A percentile compares a stretch with the other conserved stretches of the same genome.
These are phyloP conservation scores for Hyles euphorbiae DNA, from an alignment of 1,140 invertebrate species.

Conservation along the genomic window DNA sequence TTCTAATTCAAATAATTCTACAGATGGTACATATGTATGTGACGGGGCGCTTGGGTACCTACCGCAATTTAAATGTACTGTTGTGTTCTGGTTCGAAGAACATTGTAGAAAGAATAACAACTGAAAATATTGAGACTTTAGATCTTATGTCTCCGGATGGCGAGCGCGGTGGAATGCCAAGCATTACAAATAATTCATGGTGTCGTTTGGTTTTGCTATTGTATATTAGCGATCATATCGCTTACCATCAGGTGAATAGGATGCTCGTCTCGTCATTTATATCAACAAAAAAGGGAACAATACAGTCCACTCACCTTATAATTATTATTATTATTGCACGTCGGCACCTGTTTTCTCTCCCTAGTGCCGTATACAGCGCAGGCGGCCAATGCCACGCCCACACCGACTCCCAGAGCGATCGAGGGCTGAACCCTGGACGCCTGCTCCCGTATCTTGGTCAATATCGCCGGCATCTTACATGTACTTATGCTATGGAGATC, in stretches of 20 bases:
- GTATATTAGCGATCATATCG: not conserved
- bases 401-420: slow-evolving; percentile 75
- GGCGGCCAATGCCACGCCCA: slow-evolving; percentile 60
- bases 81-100: too few species aligned
- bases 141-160: too few species aligned
- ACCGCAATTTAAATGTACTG: too few species aligned
- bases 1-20: too few species aligned
- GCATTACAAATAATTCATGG: too few species aligned
- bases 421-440: slow-evolving; percentile 72
- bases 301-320: slow-evolving; percentile 49
- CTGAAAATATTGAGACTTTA: too few species aligned
- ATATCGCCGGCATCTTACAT: slow-evolving; percentile 58
- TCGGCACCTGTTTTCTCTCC: slow-evolving; percentile 55
- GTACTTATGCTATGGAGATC: slow-evolving; percentile 3
- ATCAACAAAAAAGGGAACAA: not conserved
- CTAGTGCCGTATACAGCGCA: slow-evolving; percentile 64
- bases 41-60: too few species aligned
- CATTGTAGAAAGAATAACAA: too few species aligned
- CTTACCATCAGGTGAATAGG: not conserved
- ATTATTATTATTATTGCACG: slow-evolving; percentile 66
- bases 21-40: too few species aligned
- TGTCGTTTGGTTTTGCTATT: too few species aligned
- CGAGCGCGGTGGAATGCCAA: too few species aligned
- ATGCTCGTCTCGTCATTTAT: not conserved
- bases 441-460: slow-evolving; percentile 63